Percentiles rank a stretch among this genome's conserved stretches.
Conservation (phyloP, 2,888 invertebrate genomes). For the Eumacrocentrus americanus region DNA sequence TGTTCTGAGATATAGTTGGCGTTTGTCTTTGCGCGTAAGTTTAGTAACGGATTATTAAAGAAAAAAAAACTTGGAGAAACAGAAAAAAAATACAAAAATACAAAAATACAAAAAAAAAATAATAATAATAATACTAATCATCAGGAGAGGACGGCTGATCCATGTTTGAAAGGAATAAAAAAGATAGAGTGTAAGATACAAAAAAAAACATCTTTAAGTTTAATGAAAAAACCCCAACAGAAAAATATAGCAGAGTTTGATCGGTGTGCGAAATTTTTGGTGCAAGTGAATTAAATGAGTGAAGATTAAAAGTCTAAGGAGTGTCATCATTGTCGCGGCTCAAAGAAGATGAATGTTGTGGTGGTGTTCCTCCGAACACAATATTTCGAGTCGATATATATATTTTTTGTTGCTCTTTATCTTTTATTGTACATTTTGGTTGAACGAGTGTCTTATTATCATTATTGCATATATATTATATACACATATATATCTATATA, state of each 20-base stretch:
- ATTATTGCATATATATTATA: conserved; percentile 17
- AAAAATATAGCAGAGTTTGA: conserved; percentile 27
- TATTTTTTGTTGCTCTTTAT: conserved; percentile 30
- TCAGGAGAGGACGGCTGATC: conserved; percentile 7
- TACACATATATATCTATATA: conserved; percentile 17
- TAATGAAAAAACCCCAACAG: conserved; percentile 29
- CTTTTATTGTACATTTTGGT: conserved; percentile 28
- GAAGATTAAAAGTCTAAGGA: conserved; percentile 24
- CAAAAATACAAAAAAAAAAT: conserved; percentile 30
- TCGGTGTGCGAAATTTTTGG: conserved; percentile 14
- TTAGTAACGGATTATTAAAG: conserved; percentile 21
- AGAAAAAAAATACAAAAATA: conserved; percentile 18
- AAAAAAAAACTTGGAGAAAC: conserved; percentile 14
- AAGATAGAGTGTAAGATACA: conserved; percentile 9
- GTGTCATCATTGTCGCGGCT: conserved; percentile 33
- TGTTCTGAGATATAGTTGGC: conserved; percentile 49
- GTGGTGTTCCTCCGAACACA: conserved; percentile 9
- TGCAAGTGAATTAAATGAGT: conserved; percentile 20
- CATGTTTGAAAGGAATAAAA: conserved; percentile 14
- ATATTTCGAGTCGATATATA: conserved; percentile 16
- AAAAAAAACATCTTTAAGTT: conserved; percentile 24
- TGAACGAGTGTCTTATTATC: conserved; percentile 31
- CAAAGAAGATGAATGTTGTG: conserved; percentile 30
- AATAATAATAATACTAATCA: conserved; percentile 19
- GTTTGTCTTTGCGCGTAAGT: conserved; percentile 40